phyloP scores from a whole-genome alignment of 53 echinoderm and acorn worm genomes.

The Actinopyga echinites region DNA sequence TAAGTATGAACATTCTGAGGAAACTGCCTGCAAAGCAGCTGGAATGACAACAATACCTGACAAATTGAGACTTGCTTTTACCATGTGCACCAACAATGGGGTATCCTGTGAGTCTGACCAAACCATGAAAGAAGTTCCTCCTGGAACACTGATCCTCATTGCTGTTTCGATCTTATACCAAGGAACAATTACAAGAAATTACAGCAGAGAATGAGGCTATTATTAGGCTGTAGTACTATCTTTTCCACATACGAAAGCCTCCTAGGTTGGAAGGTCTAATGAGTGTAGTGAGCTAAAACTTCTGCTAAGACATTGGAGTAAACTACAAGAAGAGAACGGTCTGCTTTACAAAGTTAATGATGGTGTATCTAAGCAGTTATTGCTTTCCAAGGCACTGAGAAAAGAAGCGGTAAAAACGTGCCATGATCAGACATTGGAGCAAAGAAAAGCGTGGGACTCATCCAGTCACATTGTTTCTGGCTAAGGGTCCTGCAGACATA shows the following conservation, averaged over 20 bases:
- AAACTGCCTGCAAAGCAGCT: slow-evolving; percentile 4
- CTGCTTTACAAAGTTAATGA: slow-evolving; percentile 16
- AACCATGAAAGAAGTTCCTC: too few species aligned
- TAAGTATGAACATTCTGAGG: slow-evolving; percentile 46
- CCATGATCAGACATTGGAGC: slow-evolving; percentile 11
- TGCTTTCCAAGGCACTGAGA: slow-evolving; percentile 16
- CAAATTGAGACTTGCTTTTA: not conserved
- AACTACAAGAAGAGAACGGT: slow-evolving; percentile 28
- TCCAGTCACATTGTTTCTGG: slow-evolving; percentile 32
- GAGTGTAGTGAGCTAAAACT: not conserved
- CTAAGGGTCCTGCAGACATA: not conserved
- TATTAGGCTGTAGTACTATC: not conserved
- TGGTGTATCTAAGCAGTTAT: not conserved
- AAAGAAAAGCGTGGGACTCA: not conserved
- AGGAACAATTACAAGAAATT: slow-evolving; percentile 6
- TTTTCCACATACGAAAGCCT: not conserved
- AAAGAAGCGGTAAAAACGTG: not conserved
- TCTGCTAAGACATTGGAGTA: not conserved
- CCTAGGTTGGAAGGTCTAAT: not conserved
- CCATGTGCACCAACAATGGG: too few species aligned
- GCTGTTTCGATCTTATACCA: slow-evolving; percentile 32
- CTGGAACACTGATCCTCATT: too few species aligned
- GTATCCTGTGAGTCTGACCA: not conserved
- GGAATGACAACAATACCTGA: not conserved
- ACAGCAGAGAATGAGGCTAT: slow-evolving; percentile 29